phyloP scores from a whole-genome alignment of 1,140 invertebrate species.

The Bombus turneri region DNA sequence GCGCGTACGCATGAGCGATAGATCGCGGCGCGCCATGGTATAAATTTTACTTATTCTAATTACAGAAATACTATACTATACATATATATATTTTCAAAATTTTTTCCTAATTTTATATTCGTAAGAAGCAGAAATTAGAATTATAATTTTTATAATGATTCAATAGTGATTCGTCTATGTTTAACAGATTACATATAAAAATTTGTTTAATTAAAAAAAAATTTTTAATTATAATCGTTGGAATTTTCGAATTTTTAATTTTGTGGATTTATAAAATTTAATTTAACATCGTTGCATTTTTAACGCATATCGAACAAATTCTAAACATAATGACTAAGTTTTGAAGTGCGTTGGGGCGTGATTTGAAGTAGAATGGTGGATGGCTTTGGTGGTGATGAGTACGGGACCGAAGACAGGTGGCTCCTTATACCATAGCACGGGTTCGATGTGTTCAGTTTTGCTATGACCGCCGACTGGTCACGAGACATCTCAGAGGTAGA shows the following conservation, averaged over 20 bases:
- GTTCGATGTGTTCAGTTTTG: slow-evolving; percentile 79
- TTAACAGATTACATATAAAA: neutral
- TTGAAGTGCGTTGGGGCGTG: neutral
- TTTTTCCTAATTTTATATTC: neutral
- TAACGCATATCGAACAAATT: too few species aligned
- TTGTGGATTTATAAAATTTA: neutral
- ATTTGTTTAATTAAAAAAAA: neutral
- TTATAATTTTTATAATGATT: neutral
- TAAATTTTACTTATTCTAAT: neutral
- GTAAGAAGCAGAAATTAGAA: neutral
- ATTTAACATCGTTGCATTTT: neutral
- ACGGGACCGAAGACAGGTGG: slow-evolving; percentile 74
- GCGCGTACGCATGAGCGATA: neutral
- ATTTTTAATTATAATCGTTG: too few species aligned
- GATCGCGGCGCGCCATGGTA: neutral
- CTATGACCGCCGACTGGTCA: slow-evolving; percentile 77
- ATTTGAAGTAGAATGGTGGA: slow-evolving; percentile 11
- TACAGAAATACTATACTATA: too few species aligned
- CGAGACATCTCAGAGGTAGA: slow-evolving; percentile 51
- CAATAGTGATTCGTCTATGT: neutral
- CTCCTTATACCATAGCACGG: slow-evolving; percentile 65
- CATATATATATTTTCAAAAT: neutral
- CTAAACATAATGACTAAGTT: neutral
- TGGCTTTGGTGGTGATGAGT: slow-evolving; percentile 49
- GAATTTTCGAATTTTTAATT: neutral